These are phyloP conservation scores for Ganaspis brasiliensis DNA, from an alignment of 2,888 invertebrate species.

Conservation along the genomic window DNA sequence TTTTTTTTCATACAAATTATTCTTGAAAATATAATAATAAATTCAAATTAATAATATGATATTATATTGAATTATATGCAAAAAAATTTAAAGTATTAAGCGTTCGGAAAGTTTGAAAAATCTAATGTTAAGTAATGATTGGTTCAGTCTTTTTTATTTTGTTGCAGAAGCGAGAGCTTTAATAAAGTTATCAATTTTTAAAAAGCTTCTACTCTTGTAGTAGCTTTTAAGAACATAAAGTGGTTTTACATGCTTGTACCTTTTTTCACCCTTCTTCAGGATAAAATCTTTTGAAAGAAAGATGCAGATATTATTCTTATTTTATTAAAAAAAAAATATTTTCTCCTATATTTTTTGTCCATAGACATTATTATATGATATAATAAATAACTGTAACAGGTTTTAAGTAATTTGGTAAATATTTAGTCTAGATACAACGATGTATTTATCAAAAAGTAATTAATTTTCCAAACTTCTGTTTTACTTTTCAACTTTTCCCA, in stretches of 20 bases:
- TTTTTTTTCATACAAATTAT: neutral
- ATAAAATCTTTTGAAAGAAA: constrained; percentile 8
- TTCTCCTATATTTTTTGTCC: neutral
- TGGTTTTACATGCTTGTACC: constrained; percentile 8
- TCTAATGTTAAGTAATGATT: neutral
- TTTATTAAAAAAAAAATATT: neutral
- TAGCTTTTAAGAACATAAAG: constrained; percentile 11
- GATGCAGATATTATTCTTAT: neutral
- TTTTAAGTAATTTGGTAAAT: too few species aligned
- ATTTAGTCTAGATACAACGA: too few species aligned
- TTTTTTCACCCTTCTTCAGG: neutral
- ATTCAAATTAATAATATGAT: too few species aligned
- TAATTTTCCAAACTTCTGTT: too few species aligned
- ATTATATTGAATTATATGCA: too few species aligned
- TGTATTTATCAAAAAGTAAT: too few species aligned
- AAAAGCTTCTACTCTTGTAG: constrained; percentile 6
- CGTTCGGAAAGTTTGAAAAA: neutral
- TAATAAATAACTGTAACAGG: too few species aligned
- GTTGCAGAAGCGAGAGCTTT: neutral
- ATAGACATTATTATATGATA: too few species aligned
- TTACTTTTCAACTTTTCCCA: too few species aligned
- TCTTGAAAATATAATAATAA: neutral
- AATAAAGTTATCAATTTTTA: constrained; percentile 11
- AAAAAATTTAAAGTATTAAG: too few species aligned
- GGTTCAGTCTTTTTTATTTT: neutral